Evolutionary conservation across 2,797 vertebrate species (phyloP).

Genomic region (Falco naumanni): DNA sequence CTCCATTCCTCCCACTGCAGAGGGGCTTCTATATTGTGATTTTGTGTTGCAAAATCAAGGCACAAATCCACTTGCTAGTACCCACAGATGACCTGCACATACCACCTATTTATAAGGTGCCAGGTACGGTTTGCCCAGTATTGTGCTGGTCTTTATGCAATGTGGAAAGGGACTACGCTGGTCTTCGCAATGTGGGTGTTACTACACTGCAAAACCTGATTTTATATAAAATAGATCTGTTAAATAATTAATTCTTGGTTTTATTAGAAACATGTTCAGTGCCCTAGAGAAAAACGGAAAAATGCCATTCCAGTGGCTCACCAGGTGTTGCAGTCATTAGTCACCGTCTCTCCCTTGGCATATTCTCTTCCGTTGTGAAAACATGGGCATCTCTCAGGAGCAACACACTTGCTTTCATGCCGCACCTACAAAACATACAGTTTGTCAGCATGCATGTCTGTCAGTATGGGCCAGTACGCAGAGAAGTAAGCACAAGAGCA

Average conservation of each 20-base stretch:
- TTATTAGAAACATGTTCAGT: not conserved
- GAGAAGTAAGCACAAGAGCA: not conserved
- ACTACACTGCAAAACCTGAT: not conserved
- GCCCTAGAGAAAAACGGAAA: not conserved
- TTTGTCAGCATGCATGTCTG: not conserved
- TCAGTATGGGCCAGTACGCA: fast-evolving
- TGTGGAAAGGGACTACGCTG: not conserved
- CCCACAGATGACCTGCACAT: not conserved
- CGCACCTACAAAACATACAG: constrained; percentile 81
- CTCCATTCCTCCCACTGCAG: not conserved
- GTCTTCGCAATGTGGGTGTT: fast-evolving
- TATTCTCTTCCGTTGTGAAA: constrained; percentile 91
- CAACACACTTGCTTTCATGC: constrained; percentile 85
- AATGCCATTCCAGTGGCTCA: constrained; percentile 63
- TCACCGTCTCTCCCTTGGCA: constrained; percentile 81
- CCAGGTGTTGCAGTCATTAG: constrained; percentile 93
- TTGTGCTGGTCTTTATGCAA: not conserved
- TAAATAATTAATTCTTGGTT: not conserved
- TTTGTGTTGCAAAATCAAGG: not conserved
- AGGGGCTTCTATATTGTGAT: not conserved
- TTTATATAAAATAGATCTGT: not conserved
- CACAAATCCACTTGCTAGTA: not conserved
- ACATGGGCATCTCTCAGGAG: constrained; percentile 90
- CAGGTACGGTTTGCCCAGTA: not conserved
- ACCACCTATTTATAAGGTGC: not conserved